Evolutionary conservation across 2,888 invertebrate species (phyloP).

Genomic region (Drosophila rellima): DNA sequence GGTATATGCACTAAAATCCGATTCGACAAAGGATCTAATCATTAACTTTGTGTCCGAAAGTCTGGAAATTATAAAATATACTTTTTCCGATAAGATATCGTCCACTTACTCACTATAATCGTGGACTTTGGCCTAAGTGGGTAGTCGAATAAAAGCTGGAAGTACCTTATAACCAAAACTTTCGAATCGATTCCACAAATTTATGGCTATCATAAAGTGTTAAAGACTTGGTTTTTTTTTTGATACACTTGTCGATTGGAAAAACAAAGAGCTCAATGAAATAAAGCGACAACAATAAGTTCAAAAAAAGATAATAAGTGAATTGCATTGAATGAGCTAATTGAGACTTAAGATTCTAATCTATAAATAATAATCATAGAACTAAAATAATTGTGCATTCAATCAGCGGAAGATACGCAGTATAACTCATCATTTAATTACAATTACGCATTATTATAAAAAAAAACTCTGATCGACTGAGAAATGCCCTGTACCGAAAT

Average conservation of each 20-base stretch:
- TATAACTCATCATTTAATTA: slow-evolving; percentile 15
- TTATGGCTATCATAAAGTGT: slow-evolving; percentile 20
- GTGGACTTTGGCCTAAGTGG: slow-evolving; percentile 36
- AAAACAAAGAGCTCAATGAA: slow-evolving; percentile 41
- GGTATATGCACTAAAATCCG: slow-evolving; percentile 10
- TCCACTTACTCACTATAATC: slow-evolving; percentile 30
- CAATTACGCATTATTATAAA: slow-evolving; percentile 12
- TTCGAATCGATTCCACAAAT: slow-evolving; percentile 20
- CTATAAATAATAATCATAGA: not conserved
- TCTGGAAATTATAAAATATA: slow-evolving; percentile 19
- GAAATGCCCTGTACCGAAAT: not conserved
- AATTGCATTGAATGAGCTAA: slow-evolving; percentile 39
- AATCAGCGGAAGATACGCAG: slow-evolving; percentile 22
- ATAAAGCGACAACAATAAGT: slow-evolving; percentile 5
- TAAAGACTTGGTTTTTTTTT: slow-evolving; percentile 13
- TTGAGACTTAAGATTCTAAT: slow-evolving; percentile 21
- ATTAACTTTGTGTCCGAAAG: slow-evolving; percentile 27
- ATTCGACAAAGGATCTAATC: slow-evolving; percentile 1
- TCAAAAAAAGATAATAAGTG: slow-evolving; percentile 9
- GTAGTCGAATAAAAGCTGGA: not conserved
- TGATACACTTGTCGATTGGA: slow-evolving; percentile 9
- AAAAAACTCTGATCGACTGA: not conserved
- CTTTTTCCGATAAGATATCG: slow-evolving; percentile 38
- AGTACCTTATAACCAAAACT: slow-evolving; percentile 15
- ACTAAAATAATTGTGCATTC: slow-evolving; percentile 1